Base-by-base conservation (phyloP, 2,797 vertebrate species). In the Acanthurus leucopareius region DNA sequence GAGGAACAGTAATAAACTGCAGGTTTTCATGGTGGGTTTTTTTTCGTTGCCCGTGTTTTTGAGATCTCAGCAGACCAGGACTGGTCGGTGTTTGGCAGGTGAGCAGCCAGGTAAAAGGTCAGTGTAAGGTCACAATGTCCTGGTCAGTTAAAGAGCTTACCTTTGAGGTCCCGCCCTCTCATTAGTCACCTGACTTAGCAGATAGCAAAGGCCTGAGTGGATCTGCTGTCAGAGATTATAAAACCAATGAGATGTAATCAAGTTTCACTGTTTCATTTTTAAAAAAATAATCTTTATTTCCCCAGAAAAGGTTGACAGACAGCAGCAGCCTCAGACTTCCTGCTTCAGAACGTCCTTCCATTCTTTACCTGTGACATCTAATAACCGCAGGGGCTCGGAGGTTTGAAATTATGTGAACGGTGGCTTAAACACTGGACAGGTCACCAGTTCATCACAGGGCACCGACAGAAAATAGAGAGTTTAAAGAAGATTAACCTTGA, bases 131-230 rank as follows among this genome's bases (percentile, higher is more conserved):
- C 87, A 76, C 49, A 0, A 15, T 83, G 84, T 92, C 80, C 88
- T 59, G 59, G 60, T 65, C 32, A 11, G 75, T 66, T 92, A 88
- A 91, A 56, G 74, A 89, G 89, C 82, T 93, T 92, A 90, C 8
- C 52, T 51, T 0, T 45, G 32, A 85, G 58, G 75, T 64, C 64
- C 28, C 65, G 7, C 58, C 73, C 35, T 10, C 69, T 68, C 20
- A 10, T 59, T 65, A 17, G 61, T 79, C 79, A 71, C 81, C 49
- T 82, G 75, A 74, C 73, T 2, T 74, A 58, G 1, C 54, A 35
- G 58, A 57, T 20, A 52, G 47, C 16, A 61, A 54, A 58, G n/a
- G 32, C n/a, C 5, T 0, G 11, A 10, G 49, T 52, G 75, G 57
- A 51, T 32, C 53, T 15, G 20, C 47, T n/a, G 17, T 9, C 2